Percentiles rank a stretch among this genome's conserved stretches.
Conservation (phyloP, 2,113 vertebrate species). For the Pteruthius melanotis region DNA sequence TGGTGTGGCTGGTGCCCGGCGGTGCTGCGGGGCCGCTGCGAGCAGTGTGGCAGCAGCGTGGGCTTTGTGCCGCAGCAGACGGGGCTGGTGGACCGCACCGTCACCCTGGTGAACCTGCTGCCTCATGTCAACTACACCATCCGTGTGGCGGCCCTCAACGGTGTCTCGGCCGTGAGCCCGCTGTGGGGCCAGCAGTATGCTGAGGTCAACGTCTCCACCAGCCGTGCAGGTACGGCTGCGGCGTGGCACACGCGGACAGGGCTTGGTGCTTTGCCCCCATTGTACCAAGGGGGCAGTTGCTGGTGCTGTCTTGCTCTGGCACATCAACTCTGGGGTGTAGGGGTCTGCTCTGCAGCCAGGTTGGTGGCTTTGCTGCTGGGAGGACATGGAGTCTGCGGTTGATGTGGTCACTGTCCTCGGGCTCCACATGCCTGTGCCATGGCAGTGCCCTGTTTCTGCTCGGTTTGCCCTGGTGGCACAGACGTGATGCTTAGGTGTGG, state of each 20-base stretch:
- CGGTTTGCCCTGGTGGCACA: rapidly evolving
- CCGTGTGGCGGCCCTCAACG: constrained; percentile 86
- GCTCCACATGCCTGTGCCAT: rapidly evolving
- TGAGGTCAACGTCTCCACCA: constrained; percentile 86
- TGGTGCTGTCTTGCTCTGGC: rapidly evolving
- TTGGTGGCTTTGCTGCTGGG: not conserved
- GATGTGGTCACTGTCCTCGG: rapidly evolving
- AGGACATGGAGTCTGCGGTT: rapidly evolving
- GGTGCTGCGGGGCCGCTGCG: constrained; percentile 63
- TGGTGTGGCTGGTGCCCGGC: constrained; percentile 77
- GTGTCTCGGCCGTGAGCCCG: constrained; percentile 84
- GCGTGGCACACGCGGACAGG: not conserved
- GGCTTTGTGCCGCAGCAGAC: constrained; percentile 92
- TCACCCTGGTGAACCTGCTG: constrained; percentile 89
- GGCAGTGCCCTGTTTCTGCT: rapidly evolving
- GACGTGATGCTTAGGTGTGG: rapidly evolving
- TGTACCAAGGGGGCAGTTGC: rapidly evolving
- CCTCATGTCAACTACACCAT: constrained; percentile 90
- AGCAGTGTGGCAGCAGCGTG: constrained; percentile 82
- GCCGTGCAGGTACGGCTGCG: constrained; percentile 74
- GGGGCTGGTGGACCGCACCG: constrained; percentile 82
- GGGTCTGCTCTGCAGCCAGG: rapidly evolving
- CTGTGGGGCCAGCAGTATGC: constrained; percentile 78
- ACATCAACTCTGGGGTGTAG: rapidly evolving
- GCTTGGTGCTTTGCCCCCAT: rapidly evolving